Conservation (phyloP, 2,113 vertebrate genomes). For the Synodontis membranacea region DNA sequence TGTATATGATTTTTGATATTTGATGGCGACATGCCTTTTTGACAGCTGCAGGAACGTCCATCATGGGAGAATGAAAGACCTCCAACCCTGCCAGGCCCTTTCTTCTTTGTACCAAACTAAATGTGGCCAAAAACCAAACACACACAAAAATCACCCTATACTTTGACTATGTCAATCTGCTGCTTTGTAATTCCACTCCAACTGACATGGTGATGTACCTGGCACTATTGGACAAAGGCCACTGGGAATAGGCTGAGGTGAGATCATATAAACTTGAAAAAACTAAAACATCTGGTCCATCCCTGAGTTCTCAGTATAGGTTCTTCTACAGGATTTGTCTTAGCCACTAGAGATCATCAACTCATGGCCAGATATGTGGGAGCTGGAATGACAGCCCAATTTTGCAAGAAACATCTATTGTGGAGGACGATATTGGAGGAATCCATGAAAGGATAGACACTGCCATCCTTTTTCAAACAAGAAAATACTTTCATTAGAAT, state of each 20-base stretch:
- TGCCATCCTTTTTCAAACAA: too few species aligned
- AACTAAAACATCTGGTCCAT: not conserved
- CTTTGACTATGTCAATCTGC: too few species aligned
- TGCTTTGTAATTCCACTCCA: too few species aligned
- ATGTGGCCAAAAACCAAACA: not conserved
- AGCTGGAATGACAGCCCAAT: not conserved
- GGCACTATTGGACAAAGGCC: too few species aligned
- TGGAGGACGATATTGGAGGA: too few species aligned
- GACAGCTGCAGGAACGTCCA: not conserved
- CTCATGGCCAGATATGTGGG: not conserved
- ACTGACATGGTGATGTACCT: too few species aligned
- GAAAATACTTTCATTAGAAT: too few species aligned
- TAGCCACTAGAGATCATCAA: not conserved
- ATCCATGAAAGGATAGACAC: too few species aligned
- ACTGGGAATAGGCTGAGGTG: not conserved
- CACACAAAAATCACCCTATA: not conserved
- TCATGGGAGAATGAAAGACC: not conserved
- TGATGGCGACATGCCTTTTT: not conserved
- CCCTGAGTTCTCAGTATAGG: not conserved
- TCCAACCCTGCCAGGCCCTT: not conserved
- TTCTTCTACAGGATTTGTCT: not conserved
- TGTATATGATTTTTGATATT: too few species aligned
- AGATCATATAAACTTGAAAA: not conserved
- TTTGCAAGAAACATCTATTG: too few species aligned
- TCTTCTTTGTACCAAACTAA: not conserved